Percentiles rank a stretch among this genome's conserved stretches.
phyloP scores from a whole-genome alignment of 2,797 vertebrate genomes.

The Salmo trutta region DNA sequence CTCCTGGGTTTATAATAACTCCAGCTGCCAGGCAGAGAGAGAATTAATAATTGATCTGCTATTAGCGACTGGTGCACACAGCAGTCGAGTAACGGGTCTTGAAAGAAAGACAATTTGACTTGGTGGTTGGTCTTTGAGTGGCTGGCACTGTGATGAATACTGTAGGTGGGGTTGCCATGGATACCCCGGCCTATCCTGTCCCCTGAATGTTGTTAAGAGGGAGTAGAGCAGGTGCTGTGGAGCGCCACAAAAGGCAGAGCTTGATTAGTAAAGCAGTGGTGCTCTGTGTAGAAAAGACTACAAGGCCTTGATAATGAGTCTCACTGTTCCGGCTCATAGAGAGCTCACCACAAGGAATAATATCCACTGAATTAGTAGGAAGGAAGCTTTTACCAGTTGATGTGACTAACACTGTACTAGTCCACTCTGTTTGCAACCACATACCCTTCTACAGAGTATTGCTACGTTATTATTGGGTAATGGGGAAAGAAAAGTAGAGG shows the following conservation, averaged over 20 bases:
- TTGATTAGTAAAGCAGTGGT: background rate
- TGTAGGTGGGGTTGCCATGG: slow-evolving; percentile 66
- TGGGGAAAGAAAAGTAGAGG: too few relatives aligned
- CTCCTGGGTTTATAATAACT: background rate
- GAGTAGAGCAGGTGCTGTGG: background rate
- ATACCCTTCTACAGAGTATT: background rate
- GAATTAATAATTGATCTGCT: background rate
- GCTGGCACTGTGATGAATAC: slow-evolving; percentile 30
- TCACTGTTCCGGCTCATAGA: background rate
- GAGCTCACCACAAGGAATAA: background rate
- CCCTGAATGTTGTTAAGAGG: background rate
- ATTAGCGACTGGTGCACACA: background rate
- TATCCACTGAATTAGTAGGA: background rate
- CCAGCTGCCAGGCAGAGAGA: background rate
- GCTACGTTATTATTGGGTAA: background rate
- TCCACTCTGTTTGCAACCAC: background rate
- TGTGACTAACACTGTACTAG: background rate
- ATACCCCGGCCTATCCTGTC: slow-evolving; percentile 71
- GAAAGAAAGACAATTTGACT: slow-evolving; percentile 9
- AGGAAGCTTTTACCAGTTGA: background rate
- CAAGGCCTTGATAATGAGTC: background rate
- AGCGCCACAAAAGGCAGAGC: background rate
- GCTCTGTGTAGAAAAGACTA: slow-evolving; percentile 30
- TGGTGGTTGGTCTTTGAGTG: background rate
- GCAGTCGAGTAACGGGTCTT: background rate